Conservation (phyloP, 2,888 invertebrate species). For the Pristionchus mayeri region DNA sequence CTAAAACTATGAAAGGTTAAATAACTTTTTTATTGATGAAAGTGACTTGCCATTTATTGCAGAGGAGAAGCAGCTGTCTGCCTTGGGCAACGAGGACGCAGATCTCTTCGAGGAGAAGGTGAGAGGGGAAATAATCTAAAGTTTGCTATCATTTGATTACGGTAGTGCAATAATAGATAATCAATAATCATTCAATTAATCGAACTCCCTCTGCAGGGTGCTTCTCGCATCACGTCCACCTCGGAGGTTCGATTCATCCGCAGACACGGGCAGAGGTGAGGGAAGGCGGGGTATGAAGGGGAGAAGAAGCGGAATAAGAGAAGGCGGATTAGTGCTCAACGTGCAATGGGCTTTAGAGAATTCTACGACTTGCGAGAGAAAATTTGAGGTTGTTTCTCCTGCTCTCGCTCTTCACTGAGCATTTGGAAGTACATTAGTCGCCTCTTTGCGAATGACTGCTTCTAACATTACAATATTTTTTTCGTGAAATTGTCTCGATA, state of each 20-base stretch:
- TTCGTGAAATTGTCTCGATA: too few species aligned
- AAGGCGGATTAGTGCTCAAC: too few species aligned
- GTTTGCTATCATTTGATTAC: too few species aligned
- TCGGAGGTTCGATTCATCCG: constrained; percentile 40
- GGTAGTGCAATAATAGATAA: not conserved
- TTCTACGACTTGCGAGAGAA: not conserved
- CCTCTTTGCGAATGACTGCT: not conserved
- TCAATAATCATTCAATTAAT: not conserved
- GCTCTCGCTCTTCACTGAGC: not conserved
- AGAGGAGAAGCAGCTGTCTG: constrained; percentile 48
- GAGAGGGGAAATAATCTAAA: too few species aligned
- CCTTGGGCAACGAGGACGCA: constrained; percentile 42
- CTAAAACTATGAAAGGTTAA: not conserved
- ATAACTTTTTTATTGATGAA: not conserved
- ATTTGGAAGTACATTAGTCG: not conserved
- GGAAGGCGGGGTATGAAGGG: not conserved
- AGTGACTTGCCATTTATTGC: not conserved
- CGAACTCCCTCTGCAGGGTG: not conserved
- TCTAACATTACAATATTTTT: too few species aligned
- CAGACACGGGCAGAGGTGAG: constrained; percentile 46
- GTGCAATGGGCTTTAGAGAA: not conserved
- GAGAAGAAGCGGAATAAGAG: not conserved
- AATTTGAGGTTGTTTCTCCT: not conserved
- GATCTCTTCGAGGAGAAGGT: constrained; percentile 49
- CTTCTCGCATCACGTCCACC: constrained; percentile 13